Base-by-base conservation (phyloP, 2,113 vertebrate species). In the Phalacrocorax carbo region DNA sequence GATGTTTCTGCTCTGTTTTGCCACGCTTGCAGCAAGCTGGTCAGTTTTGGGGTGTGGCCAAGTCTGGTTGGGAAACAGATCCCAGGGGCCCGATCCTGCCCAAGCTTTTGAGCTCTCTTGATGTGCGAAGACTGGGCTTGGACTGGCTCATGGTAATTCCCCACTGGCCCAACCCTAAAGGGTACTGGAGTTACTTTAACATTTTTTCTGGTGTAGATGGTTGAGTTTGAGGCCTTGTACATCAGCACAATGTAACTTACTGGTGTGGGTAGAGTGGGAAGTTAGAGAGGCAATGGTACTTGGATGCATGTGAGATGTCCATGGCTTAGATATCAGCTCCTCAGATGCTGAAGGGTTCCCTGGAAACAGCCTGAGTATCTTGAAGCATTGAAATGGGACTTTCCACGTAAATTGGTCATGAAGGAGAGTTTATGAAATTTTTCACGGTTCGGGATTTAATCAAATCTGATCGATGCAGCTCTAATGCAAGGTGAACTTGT, bases 391-490 rank as follows among this genome's bases (percentile, higher is more conserved):
- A 73, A 82, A 89, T 54, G 60, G 68, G 86, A 77, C 69, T 96
- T 97, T 88, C 80, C 90, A 82, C 14, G 0, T 78, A 88, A 97
- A 83, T 51, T 91, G 94, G 82, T 95, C 88, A 89, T 65, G 68
- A 64, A 96, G 83, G 81, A 85, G 68, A 84, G 65, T 91, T 93
- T 90, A 91, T 91, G 93, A 94, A 90, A 87, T 96, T 94, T 97
- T 97, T 93, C 85, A 78, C 7, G 21, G 73, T 94, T 96, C 42
- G 25, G 55, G 77, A 71, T 96, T 97, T 96, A 94, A 93, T 96
- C 96, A 94, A 87, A 83, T 87, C 83, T 62, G 90, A 91, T 97
- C 90, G 13, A 96, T 93, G 92, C 79, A 89, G 95, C 82, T 97
- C 62, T 86, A 66, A 86, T 52, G 95, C 82, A 93, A 96, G 93